phyloP scores from a whole-genome alignment of 1,140 invertebrate genomes.

The Hylaeus anthracinus region DNA sequence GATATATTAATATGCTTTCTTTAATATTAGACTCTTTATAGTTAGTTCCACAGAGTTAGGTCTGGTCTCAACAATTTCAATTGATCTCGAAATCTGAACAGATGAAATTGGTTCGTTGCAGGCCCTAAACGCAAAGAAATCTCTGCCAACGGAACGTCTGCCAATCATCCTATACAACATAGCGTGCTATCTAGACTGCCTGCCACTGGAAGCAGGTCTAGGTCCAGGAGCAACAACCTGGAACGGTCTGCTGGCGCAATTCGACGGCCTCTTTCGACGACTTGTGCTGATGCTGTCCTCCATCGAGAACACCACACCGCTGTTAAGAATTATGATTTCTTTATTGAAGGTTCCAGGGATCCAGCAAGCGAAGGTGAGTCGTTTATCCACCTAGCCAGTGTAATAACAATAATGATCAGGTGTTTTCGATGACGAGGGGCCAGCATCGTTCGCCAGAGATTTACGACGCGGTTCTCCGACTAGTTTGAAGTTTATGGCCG shows the following conservation, averaged over 20 bases:
- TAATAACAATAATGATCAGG: neutral
- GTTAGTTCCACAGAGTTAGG: too few species aligned
- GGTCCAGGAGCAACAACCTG: constrained; percentile 86
- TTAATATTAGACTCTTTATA: too few species aligned
- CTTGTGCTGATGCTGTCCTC: constrained; percentile 88
- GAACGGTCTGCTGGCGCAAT: constrained; percentile 89
- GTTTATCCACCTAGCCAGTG: neutral
- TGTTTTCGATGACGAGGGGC: neutral
- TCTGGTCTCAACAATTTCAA: too few species aligned
- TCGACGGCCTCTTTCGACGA: constrained; percentile 92
- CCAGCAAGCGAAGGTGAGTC: constrained; percentile 87
- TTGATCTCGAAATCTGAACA: neutral
- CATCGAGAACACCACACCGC: constrained; percentile 87
- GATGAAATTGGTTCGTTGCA: constrained; percentile 70
- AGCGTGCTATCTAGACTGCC: constrained; percentile 94
- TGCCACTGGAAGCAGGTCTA: constrained; percentile 91
- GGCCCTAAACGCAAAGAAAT: constrained; percentile 94
- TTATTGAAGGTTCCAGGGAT: constrained; percentile 93
- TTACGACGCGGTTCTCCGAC: neutral
- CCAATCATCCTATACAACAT: constrained; percentile 92
- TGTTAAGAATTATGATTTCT: constrained; percentile 92
- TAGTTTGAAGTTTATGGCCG: neutral
- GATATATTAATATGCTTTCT: neutral
- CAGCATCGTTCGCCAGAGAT: neutral
- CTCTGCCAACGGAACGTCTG: constrained; percentile 88